Evolutionary conservation across 2,797 vertebrate genomes (phyloP).

Genomic region (Cetoscarus ocellatus): DNA sequence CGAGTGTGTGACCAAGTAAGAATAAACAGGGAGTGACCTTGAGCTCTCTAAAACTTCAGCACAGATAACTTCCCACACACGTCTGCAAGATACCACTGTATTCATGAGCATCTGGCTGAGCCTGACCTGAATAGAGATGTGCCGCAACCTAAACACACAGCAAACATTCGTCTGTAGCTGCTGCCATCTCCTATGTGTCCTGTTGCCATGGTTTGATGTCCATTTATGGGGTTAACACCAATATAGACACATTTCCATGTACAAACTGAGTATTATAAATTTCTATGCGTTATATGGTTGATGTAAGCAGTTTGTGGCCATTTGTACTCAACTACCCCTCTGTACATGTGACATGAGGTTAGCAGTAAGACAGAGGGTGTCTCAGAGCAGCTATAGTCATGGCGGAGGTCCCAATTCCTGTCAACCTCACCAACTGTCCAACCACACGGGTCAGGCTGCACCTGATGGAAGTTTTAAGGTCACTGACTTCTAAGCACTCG

Average conservation of each 20-base stretch:
- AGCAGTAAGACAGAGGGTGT: conserved; percentile 59
- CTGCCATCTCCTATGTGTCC: conserved; percentile 36
- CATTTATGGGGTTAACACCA: not conserved
- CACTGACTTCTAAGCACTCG: conserved; percentile 23
- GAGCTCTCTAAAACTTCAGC: conserved; percentile 74
- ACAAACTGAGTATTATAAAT: too few relatives aligned
- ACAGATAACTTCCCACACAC: conserved; percentile 46
- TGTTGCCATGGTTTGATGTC: conserved; percentile 8
- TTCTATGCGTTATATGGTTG: too few relatives aligned
- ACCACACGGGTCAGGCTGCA: conserved; percentile 62
- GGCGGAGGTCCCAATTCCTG: conserved; percentile 67
- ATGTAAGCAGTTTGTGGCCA: conserved; percentile 19
- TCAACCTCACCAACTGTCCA: conserved; percentile 75
- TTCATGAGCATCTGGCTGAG: conserved; percentile 84
- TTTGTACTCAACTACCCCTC: conserved; percentile 20
- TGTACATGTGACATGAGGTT: conserved; percentile 55
- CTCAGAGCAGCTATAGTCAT: conserved; percentile 40
- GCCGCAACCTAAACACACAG: conserved; percentile 65
- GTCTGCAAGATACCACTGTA: conserved; percentile 73
- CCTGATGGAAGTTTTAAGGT: conserved; percentile 59
- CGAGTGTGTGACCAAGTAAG: conserved; percentile 44
- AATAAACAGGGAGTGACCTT: conserved; percentile 79
- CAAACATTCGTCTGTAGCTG: conserved; percentile 52
- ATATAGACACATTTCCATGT: too few relatives aligned
- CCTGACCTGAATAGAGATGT: conserved; percentile 65